These are phyloP conservation scores for Drosophila azteca DNA, from an alignment of 1,140 invertebrate species.

Conservation along the genomic window DNA sequence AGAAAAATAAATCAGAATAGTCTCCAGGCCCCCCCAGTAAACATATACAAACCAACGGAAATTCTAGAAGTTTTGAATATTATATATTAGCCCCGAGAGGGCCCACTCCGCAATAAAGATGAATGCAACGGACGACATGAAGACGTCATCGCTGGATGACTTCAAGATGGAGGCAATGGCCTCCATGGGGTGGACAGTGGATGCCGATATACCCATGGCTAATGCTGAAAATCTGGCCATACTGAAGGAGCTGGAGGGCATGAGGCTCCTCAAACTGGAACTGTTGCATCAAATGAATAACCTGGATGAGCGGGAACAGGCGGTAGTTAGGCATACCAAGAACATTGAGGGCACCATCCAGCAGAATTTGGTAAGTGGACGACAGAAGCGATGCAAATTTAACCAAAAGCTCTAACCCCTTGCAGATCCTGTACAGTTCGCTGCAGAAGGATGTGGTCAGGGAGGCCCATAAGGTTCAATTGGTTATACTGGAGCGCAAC, in stretches of 20 bases:
- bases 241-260: slow-evolving; percentile 81
- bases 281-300: slow-evolving; percentile 55
- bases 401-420: neutral
- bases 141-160: slow-evolving; percentile 57
- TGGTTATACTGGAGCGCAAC: slow-evolving; percentile 83
- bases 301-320: slow-evolving; percentile 65
- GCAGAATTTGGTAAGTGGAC: slow-evolving; percentile 84
- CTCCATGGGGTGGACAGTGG: slow-evolving; percentile 86
- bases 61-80: slow-evolving; percentile 3
- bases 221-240: slow-evolving; percentile 88
- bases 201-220: slow-evolving; percentile 88
- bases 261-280: slow-evolving; percentile 60
- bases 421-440: slow-evolving; percentile 84
- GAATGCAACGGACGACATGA: slow-evolving; percentile 68
- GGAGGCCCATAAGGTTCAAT: slow-evolving; percentile 85
- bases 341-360: slow-evolving; percentile 83
- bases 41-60: neutral
- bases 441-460: slow-evolving; percentile 85
- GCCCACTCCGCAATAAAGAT: slow-evolving; percentile 21
- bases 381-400: neutral
- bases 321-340: slow-evolving; percentile 83
- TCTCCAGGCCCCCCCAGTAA: too few species aligned
- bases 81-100: neutral
- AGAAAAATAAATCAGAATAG: too few species aligned
- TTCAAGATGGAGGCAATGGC: slow-evolving; percentile 70